Conservation (phyloP, 1,140 invertebrate genomes). For the Drosophila athabasca region DNA sequence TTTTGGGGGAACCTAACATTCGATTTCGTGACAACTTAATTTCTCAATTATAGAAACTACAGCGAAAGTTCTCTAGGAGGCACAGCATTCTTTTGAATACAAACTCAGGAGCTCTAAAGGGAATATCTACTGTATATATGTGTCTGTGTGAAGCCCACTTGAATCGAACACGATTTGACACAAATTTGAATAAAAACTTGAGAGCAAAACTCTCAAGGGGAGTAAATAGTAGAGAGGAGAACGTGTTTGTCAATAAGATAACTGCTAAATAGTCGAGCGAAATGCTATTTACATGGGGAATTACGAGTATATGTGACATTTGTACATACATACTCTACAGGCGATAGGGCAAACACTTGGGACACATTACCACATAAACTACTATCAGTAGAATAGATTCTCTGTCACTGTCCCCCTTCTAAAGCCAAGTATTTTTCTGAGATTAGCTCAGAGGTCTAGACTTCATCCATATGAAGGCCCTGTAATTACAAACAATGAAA, state of each 20-base stretch:
- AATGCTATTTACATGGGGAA: conserved; percentile 33
- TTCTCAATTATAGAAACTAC: conserved; percentile 13
- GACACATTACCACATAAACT: too few species aligned
- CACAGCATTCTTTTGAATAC: too few species aligned
- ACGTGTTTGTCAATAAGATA: conserved; percentile 46
- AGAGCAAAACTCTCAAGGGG: conserved; percentile 27
- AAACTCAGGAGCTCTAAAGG: neutral
- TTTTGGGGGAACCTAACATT: conserved; percentile 1
- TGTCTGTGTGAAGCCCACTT: conserved; percentile 35
- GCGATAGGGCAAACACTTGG: conserved; percentile 20
- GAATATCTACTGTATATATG: neutral
- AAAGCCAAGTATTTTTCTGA: too few species aligned
- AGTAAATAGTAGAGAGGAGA: conserved; percentile 15
- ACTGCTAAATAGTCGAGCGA: conserved; percentile 37
- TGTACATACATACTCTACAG: conserved; percentile 15
- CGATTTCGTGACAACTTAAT: conserved; percentile 9
- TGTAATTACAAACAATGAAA: too few species aligned
- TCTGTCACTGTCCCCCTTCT: too few species aligned
- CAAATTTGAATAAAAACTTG: conserved; percentile 46
- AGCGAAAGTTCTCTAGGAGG: too few species aligned
- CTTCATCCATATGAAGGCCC: too few species aligned
- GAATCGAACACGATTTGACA: conserved; percentile 40
- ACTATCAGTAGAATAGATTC: too few species aligned
- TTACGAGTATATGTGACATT: conserved; percentile 4
- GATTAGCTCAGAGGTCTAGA: too few species aligned